Evolutionary conservation across 1,140 invertebrate species (phyloP).

Genomic region (Bacillus rossius): DNA sequence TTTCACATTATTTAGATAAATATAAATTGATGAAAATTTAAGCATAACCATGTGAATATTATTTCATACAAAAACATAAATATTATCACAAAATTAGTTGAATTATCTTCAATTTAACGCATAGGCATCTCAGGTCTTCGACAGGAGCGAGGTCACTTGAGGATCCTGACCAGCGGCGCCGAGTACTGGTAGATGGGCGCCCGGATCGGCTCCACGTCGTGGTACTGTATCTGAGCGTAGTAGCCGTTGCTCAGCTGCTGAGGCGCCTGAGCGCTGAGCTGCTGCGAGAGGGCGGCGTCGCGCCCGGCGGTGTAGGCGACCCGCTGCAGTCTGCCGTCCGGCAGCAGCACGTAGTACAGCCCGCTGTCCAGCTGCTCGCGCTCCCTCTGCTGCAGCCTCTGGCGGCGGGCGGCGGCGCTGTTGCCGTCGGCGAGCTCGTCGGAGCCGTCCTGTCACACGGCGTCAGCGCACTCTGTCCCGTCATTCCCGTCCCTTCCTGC

Average conservation of each 20-base stretch:
- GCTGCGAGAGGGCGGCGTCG: neutral
- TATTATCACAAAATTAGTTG: no score
- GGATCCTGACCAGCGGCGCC: constrained; percentile 21
- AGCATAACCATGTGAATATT: no score
- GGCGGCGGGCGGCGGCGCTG: constrained; percentile 36
- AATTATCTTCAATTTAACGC: no score
- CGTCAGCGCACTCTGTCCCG: no score
- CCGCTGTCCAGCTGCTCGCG: constrained; percentile 15
- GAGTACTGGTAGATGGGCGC: constrained; percentile 28
- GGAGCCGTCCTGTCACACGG: no score
- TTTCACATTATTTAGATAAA: no score
- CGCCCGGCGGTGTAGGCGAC: constrained; percentile 19
- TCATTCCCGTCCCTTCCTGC: no score
- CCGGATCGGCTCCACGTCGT: constrained; percentile 27
- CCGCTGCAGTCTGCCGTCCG: constrained; percentile 22
- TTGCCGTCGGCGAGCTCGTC: constrained; percentile 5
- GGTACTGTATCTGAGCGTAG: constrained; percentile 26
- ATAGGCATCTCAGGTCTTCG: no score
- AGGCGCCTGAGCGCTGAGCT: neutral
- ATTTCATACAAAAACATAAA: no score
- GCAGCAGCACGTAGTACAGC: constrained; percentile 21
- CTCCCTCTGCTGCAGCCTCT: constrained; percentile 64
- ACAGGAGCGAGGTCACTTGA: constrained; percentile 9
- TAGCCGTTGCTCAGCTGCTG: constrained; percentile 11
- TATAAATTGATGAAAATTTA: no score